A percentile compares a stretch with the other conserved stretches of the same genome.
These are phyloP conservation scores for Lagorchestes hirsutus DNA, from an alignment of 2,797 vertebrate genomes.

Conservation along the genomic window DNA sequence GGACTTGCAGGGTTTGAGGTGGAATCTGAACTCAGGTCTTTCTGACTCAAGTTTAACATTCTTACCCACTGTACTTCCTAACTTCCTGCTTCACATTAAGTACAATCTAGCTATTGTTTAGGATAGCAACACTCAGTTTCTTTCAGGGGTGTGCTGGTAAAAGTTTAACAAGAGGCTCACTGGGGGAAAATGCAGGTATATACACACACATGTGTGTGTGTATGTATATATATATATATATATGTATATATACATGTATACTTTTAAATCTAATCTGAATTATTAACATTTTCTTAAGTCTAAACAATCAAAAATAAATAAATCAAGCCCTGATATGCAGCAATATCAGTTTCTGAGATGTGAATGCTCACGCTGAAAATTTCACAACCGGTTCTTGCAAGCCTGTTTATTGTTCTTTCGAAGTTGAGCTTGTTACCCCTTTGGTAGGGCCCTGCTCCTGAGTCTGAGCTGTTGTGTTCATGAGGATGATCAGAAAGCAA, in stretches of 20 bases:
- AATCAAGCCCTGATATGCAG: neutral
- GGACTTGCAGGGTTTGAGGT: neutral
- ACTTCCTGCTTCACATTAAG: neutral
- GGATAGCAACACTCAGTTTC: neutral
- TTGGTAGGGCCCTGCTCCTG: neutral
- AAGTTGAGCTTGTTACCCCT: neutral
- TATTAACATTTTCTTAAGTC: neutral
- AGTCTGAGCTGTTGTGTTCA: neutral
- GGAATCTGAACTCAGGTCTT: neutral
- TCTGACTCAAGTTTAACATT: neutral
- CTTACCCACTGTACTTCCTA: neutral
- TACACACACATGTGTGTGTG: neutral
- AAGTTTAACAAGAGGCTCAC: neutral
- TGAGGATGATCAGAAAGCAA: neutral
- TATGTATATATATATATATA: neutral
- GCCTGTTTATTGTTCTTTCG: neutral
- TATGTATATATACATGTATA: neutral
- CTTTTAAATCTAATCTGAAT: neutral
- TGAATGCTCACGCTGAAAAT: neutral
- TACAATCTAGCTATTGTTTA: neutral
- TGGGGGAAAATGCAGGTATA: accelerated
- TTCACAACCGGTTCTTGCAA: neutral
- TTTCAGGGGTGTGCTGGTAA: neutral
- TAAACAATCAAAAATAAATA: neutral
- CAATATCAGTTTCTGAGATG: neutral